Percentiles rank a stretch among this genome's conserved stretches.
Evolutionary conservation across 1,140 invertebrate species (phyloP).

Genomic region (Drosophila kikkawai): DNA sequence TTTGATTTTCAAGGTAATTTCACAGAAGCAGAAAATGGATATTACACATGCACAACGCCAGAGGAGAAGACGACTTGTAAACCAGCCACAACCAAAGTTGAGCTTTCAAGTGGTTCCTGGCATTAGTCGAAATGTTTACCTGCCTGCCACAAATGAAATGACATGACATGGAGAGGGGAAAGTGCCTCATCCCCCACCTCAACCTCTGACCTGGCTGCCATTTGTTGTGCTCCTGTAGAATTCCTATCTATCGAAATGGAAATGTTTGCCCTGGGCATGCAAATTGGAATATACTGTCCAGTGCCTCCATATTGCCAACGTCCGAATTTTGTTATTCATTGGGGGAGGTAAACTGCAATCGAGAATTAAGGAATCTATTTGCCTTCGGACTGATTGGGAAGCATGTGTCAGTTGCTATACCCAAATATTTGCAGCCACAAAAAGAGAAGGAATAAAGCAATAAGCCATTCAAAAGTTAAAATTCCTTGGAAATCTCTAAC

Average conservation of each 20-base stretch:
- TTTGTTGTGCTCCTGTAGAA: slow-evolving; percentile 15
- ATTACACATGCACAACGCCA: neutral
- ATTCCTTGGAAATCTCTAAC: neutral
- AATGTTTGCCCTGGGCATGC: slow-evolving; percentile 32
- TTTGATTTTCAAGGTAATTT: neutral
- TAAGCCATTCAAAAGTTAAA: neutral
- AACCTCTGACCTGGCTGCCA: neutral
- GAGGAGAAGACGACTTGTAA: neutral
- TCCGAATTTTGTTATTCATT: slow-evolving; percentile 33
- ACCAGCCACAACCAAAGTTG: slow-evolving; percentile 13
- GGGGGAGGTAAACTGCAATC: slow-evolving; percentile 25
- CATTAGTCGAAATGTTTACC: slow-evolving; percentile 29
- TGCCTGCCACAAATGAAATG: slow-evolving; percentile 24
- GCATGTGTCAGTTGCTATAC: slow-evolving; percentile 14
- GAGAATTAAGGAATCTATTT: slow-evolving; percentile 26
- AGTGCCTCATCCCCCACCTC: neutral
- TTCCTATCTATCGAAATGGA: neutral
- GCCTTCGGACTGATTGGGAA: slow-evolving; percentile 24
- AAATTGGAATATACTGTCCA: slow-evolving; percentile 30
- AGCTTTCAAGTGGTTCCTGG: slow-evolving; percentile 14
- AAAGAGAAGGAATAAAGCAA: neutral
- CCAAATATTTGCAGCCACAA: slow-evolving; percentile 11
- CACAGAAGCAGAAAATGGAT: neutral
- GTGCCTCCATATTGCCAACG: slow-evolving; percentile 7
- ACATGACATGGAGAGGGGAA: neutral